These are phyloP conservation scores for Calliscelio sp. DNA, from an alignment of 2,888 invertebrate species.

Conservation along the genomic window DNA sequence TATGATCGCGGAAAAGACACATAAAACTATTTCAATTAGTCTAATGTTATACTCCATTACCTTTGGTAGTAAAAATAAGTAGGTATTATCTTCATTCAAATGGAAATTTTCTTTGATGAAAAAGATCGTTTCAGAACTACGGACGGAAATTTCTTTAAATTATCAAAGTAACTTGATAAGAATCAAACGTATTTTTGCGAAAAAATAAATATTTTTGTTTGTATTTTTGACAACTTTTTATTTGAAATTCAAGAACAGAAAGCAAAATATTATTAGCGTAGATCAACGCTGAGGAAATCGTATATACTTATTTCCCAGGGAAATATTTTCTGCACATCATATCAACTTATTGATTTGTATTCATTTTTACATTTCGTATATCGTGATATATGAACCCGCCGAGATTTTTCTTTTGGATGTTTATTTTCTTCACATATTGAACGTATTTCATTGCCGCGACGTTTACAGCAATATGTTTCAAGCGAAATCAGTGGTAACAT, in stretches of 20 bases:
- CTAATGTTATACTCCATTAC: slow-evolving; percentile 65
- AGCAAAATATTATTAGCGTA: slow-evolving; percentile 1
- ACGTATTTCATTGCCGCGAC: slow-evolving; percentile 65
- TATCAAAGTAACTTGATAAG: slow-evolving; percentile 25
- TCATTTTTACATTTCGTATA: slow-evolving; percentile 67
- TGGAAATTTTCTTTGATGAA: slow-evolving; percentile 60
- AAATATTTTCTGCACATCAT: slow-evolving; percentile 46
- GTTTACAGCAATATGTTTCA: slow-evolving; percentile 53
- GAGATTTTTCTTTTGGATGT: slow-evolving; percentile 65
- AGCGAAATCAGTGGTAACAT: slow-evolving; percentile 38
- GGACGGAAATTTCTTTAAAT: slow-evolving; percentile 42
- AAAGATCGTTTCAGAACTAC: slow-evolving; percentile 42
- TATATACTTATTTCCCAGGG: slow-evolving; percentile 23
- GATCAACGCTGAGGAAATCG: slow-evolving; percentile 22
- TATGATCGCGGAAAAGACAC: slow-evolving; percentile 43
- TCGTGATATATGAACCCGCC: slow-evolving; percentile 59
- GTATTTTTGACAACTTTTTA: no score
- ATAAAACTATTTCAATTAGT: slow-evolving; percentile 65
- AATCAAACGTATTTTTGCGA: slow-evolving; percentile 32
- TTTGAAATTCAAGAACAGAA: no score
- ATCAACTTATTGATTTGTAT: slow-evolving; percentile 70
- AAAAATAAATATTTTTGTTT: no score
- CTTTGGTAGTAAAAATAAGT: slow-evolving; percentile 67
- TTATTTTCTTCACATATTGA: slow-evolving; percentile 66
- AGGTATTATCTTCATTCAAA: slow-evolving; percentile 64